Base-by-base conservation (phyloP, 2,797 vertebrate species). In the Lepus townsendii region DNA sequence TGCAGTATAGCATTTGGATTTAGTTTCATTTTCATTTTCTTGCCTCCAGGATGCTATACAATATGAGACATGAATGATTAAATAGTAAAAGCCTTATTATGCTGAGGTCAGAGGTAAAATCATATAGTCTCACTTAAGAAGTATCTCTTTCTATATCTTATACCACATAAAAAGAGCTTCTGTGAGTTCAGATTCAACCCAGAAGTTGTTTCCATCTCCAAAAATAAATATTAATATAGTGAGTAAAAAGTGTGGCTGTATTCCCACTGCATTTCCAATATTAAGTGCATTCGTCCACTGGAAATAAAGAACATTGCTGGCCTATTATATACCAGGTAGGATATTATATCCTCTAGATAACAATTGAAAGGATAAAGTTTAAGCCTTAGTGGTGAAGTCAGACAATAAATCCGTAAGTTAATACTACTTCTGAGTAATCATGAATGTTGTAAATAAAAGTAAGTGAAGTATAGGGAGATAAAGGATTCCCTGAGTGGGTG, bases 381-480 rank as follows among this genome's bases (percentile, higher is more conserved):
- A 63, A 17, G 12, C 9, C 42, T 84, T 30, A 57, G 27, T 71
- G n/a, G 27, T 90, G 20, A 93, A 89, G 17, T 20, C 13, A 91
- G 13, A 26, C 14, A 78, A 72, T 32, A 88, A 88, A 63, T 1
- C 3, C 32, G 60, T 38, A 68, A 88, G 27, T 0, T 62, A 54
- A 54, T 71, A 66, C 52, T 73, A 75, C 71, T 35, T 75, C 72
- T 1, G 17, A 12, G 24, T 62, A 24, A 17, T 83, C 92, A 57
- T 68, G 86, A 62, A 75, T 92, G 11, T 65, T 79, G 22, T n/a
- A 73, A 76, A 93, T 76, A 86, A 84, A 88, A 91, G 30, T 66
- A 77, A 76, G 26, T 62, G 22, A 47, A 5, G 0, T 27, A 26
- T 35, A 82, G 14, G 11, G 6, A 91, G 3, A 69, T n/a, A 73